Evolutionary conservation across 2,888 invertebrate genomes (phyloP).

Genomic region (Vesta saturnalis): DNA sequence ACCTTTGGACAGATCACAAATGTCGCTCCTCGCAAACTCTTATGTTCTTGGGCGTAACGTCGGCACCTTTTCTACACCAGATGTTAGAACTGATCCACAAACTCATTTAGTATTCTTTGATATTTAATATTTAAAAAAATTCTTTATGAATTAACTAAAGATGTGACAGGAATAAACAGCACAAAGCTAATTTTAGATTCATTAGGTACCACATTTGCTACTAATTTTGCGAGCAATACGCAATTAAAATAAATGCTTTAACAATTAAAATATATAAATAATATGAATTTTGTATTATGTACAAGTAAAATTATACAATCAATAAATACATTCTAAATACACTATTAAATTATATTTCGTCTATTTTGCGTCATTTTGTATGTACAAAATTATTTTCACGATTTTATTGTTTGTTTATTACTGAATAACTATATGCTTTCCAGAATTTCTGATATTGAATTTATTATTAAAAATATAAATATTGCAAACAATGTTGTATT

Average conservation of each 20-base stretch:
- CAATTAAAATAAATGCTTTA: neutral
- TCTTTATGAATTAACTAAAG: conserved; percentile 21
- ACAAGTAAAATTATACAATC: conserved; percentile 48
- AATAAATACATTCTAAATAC: conserved; percentile 43
- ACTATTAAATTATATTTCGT: conserved; percentile 6
- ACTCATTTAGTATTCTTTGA: conserved; percentile 41
- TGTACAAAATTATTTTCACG: neutral
- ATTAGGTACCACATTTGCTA: conserved; percentile 10
- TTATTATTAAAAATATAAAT: too few species aligned
- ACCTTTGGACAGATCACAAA: conserved; percentile 32
- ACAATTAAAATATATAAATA: conserved; percentile 25
- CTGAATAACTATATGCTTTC: too few species aligned
- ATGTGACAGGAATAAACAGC: conserved; percentile 25
- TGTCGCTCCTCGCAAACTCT: conserved; percentile 35
- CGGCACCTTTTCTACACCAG: conserved; percentile 42
- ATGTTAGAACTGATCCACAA: conserved; percentile 40
- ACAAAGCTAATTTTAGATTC: conserved; percentile 22
- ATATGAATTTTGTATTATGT: conserved; percentile 48
- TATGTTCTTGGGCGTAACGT: conserved; percentile 40
- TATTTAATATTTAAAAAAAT: conserved; percentile 42
- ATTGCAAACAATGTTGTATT: too few species aligned
- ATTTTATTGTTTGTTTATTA: neutral
- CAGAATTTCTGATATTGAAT: too few species aligned
- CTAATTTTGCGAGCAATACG: conserved; percentile 20
- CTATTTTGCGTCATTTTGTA: neutral